phyloP scores from a whole-genome alignment of 2,797 vertebrate genomes.

The Crenuchus spilurus region DNA sequence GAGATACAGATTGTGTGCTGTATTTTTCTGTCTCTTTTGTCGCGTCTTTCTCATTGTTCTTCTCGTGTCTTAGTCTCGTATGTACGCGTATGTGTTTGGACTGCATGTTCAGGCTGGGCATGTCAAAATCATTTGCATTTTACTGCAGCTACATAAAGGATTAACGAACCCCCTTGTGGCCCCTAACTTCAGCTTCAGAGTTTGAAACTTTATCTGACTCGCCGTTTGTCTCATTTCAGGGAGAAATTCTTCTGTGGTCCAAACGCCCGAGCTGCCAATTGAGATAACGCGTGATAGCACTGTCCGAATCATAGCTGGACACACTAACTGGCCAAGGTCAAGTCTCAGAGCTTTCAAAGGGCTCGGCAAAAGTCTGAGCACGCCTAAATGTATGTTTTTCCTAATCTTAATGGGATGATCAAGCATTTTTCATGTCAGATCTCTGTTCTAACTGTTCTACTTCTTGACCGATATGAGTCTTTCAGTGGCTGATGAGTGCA shows the following conservation, averaged over 20 bases:
- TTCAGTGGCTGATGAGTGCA: too few relatives aligned
- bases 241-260: not conserved
- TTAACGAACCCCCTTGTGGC: constrained; percentile 4
- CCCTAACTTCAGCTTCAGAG: not conserved
- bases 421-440: too few relatives aligned
- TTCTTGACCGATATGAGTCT: too few relatives aligned
- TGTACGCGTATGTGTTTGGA: not conserved
- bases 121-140: constrained; percentile 21
- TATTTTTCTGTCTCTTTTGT: not conserved
- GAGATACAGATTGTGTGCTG: not conserved
- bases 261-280: not conserved
- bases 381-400: too few relatives aligned
- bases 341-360: not conserved
- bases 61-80: too few relatives aligned
- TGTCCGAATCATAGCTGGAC: not conserved
- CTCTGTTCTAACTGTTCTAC: too few relatives aligned
- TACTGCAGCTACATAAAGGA: constrained; percentile 10
- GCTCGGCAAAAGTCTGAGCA: too few relatives aligned
- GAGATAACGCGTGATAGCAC: not conserved
- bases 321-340: not conserved
- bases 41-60: not conserved
- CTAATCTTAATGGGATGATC: too few relatives aligned
- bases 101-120: not conserved
- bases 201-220: constrained; percentile 38
- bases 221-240: constrained; percentile 15